phyloP scores from a whole-genome alignment of 2,797 vertebrate species.

The Pampus argenteus region DNA sequence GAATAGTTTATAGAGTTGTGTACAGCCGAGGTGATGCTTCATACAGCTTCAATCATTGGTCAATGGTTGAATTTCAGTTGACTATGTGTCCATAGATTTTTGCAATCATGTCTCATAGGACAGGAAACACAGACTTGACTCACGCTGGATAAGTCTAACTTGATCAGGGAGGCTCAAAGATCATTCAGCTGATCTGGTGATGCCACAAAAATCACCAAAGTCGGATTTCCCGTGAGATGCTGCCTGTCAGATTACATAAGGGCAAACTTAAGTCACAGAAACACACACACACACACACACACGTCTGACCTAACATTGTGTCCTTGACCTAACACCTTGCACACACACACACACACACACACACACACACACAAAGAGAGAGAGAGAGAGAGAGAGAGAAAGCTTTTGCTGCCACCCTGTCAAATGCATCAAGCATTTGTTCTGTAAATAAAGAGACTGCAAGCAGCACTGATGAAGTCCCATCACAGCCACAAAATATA shows the following conservation, averaged over 20 bases:
- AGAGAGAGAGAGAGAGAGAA: no score
- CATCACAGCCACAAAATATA: slow-evolving; percentile 12
- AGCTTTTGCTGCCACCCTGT: neutral
- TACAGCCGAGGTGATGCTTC: slow-evolving; percentile 54
- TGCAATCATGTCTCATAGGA: slow-evolving; percentile 29
- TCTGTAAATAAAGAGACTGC: slow-evolving; percentile 24
- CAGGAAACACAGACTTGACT: slow-evolving; percentile 39
- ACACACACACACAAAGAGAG: neutral
- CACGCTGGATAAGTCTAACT: slow-evolving; percentile 65
- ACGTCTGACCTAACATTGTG: no score
- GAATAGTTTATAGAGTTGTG: slow-evolving; percentile 57
- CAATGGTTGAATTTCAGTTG: slow-evolving; percentile 36
- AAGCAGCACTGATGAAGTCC: slow-evolving; percentile 4
- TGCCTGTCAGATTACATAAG: slow-evolving; percentile 78
- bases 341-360: neutral
- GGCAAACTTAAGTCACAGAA: slow-evolving; percentile 78
- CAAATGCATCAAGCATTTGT: slow-evolving; percentile 8
- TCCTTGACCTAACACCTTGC: no score
- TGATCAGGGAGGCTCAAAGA: slow-evolving; percentile 70
- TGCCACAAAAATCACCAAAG: slow-evolving; percentile 70
- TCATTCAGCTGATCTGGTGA: slow-evolving; percentile 63
- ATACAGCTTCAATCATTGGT: slow-evolving; percentile 30
- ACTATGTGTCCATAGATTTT: slow-evolving; percentile 52
- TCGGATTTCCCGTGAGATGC: slow-evolving; percentile 67
- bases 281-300: slow-evolving; percentile 38